Evolutionary conservation across 2,888 invertebrate genomes (phyloP).

Genomic region (Antheraea yamamai): DNA sequence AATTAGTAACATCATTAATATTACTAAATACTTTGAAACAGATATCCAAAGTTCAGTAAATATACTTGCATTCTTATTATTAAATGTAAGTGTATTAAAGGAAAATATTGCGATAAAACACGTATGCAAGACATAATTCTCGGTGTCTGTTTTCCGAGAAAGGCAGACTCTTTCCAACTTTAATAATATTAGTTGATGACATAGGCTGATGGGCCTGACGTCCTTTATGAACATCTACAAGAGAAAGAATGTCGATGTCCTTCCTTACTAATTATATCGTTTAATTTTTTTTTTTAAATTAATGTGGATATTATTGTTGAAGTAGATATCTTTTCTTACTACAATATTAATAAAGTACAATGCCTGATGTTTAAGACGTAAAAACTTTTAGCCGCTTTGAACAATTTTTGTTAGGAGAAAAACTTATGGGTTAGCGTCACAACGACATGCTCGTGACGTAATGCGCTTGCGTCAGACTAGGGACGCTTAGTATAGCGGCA

Average conservation of each 20-base stretch:
- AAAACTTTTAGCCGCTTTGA: no score
- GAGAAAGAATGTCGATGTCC: not conserved
- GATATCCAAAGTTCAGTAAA: not conserved
- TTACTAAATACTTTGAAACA: no score
- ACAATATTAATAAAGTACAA: not conserved
- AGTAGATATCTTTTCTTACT: not conserved
- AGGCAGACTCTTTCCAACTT: not conserved
- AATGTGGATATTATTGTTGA: not conserved
- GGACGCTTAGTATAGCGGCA: no score
- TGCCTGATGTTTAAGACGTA: not conserved
- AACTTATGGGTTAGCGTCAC: no score
- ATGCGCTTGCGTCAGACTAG: no score
- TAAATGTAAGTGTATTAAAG: not conserved
- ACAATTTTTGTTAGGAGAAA: no score
- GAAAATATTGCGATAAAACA: not conserved
- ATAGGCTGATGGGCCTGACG: not conserved
- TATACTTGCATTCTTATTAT: not conserved
- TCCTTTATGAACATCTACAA: not conserved
- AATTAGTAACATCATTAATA: no score
- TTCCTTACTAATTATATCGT: not conserved
- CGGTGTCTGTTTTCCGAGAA: not conserved
- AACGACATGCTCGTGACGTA: no score
- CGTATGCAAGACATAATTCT: not conserved
- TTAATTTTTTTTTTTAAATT: no score
- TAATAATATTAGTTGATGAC: conserved; percentile 8